Base-by-base conservation (phyloP, 2,888 invertebrate genomes). In the Calameuta filiformis region DNA sequence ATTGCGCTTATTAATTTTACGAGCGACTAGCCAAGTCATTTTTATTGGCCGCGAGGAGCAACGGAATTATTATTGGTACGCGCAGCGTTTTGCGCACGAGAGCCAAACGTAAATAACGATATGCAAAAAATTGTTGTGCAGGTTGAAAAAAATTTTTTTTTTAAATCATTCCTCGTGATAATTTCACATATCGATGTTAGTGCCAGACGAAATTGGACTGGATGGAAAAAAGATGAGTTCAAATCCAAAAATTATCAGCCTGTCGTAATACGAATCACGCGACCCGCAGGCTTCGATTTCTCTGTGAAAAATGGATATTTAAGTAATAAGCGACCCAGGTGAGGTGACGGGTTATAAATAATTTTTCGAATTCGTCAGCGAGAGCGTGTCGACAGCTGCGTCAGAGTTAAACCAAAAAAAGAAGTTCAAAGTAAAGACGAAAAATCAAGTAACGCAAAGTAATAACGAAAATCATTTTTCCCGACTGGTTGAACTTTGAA, bases 1-100 rank as follows among this genome's bases (percentile, higher is more conserved):
- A 86, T 85, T 84, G 85, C 80, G 81, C 83, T 85, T 86, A 87
- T 87, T 86, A 86, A 86, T 86, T 87, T 86, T 85, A 85, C 79
- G 82, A 78, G 76, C 81, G 77, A 56, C 56, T 56, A 56, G 56
- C 56, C 6, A 56, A 56, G 23, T 56, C 56, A 9, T 23, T 56
- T 56, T 56, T 56, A 56, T 56, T 56, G 56, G 56, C 56, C 56
- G 56, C 56, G 56, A 56, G 56, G 56, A 23, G 56, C 56, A 37
- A 9, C 23, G 56, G 23, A 23, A 56, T 56, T 9, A 9, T 56
- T 56, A 56, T 23, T 56, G 56, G 56, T 23, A 2, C 23, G 9
- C 56, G 56, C 9, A 23, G 56, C 9, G 0, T 9, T 56, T 56
- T 56, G 56, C 56, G 23, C 56, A 23, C 2, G 56, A 56, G 9